Evolutionary conservation across 1,140 invertebrate genomes (phyloP), one percentile per base, ranked within the genome.

Genomic region (Ceratoteleas bidentatus): DNA sequence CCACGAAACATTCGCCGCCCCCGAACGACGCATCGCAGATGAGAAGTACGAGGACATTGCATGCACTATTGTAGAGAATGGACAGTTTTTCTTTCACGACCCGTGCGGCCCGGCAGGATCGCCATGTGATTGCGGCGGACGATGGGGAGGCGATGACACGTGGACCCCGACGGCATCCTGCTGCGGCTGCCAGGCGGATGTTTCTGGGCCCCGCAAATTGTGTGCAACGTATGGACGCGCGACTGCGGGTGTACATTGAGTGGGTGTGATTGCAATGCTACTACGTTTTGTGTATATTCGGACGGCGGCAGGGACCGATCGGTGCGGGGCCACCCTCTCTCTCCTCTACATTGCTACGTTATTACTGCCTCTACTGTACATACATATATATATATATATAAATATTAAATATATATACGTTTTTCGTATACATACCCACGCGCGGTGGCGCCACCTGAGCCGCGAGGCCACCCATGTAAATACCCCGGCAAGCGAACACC

Each of bases 261-360:
- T 77, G 85, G 69, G 85, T 86, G 86, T 7, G 68, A 66, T 73
- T 87, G 87, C 81, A 82, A 86, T 88, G 84, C 85, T 84, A 24
- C 24, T 24, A 87, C 86, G 53, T 83, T 83, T 85, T 87, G 84
- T 83, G 80, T 89, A 87, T 80, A 81, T 81, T 87, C 61, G 81
- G 84, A 85, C 87, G 89, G 89, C 87, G 90, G 88, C 90, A 87
- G 87, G 86, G 84, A 81, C 83, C 75, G 85, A 89, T 85, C 84
- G 86, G 82, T 88, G 87, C 86, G 86, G 89, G 90, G 89, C 87
- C 88, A 90, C 61, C 81, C 88, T 89, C 86, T 89, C 86, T 89
- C 86, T 90, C 88, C 88, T 90, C 87, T 90, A 87, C 87, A 88
- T 88, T 89, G 87, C 88, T 89, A 89, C 88, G 87, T 87, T 89